These are phyloP conservation scores for Selenia dentaria DNA, from an alignment of 2,888 invertebrate genomes.

Conservation along the genomic window DNA sequence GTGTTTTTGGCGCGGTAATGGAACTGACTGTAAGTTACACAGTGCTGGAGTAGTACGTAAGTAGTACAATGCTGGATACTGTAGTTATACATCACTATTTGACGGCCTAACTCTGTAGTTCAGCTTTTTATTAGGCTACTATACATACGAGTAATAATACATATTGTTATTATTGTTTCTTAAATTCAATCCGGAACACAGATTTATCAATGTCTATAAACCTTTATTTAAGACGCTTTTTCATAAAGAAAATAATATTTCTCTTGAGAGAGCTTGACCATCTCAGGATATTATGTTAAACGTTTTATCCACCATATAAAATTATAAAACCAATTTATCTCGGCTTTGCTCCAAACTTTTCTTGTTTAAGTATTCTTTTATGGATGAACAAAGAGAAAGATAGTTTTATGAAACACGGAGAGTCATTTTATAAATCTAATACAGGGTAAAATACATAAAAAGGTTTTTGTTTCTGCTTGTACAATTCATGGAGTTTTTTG, in stretches of 20 bases:
- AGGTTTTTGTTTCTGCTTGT: constrained; percentile 23
- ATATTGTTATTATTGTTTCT: too few relatives aligned
- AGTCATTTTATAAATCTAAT: constrained; percentile 31
- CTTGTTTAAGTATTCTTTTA: constrained; percentile 37
- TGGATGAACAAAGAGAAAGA: constrained; percentile 30
- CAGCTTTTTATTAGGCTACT: too few relatives aligned
- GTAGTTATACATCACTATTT: too few relatives aligned
- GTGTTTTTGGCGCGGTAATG: constrained; percentile 20
- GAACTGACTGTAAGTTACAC: background rate
- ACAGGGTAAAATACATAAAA: constrained; percentile 11
- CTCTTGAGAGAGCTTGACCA: too few relatives aligned
- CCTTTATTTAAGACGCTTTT: too few relatives aligned
- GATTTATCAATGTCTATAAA: too few relatives aligned
- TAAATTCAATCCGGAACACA: too few relatives aligned
- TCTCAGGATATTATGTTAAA: constrained; percentile 20
- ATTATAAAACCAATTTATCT: constrained; percentile 34
- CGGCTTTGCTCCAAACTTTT: constrained; percentile 32
- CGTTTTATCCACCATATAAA: constrained; percentile 26
- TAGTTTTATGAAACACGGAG: constrained; percentile 31
- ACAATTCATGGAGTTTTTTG: constrained; percentile 27
- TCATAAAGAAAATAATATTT: constrained; percentile 3
- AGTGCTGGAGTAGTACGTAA: too few relatives aligned
- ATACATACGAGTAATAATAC: too few relatives aligned
- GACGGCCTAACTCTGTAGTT: too few relatives aligned
- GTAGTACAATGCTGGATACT: too few relatives aligned